Conservation (phyloP, 2,113 vertebrate species). For the Sclerurus mexicanus region DNA sequence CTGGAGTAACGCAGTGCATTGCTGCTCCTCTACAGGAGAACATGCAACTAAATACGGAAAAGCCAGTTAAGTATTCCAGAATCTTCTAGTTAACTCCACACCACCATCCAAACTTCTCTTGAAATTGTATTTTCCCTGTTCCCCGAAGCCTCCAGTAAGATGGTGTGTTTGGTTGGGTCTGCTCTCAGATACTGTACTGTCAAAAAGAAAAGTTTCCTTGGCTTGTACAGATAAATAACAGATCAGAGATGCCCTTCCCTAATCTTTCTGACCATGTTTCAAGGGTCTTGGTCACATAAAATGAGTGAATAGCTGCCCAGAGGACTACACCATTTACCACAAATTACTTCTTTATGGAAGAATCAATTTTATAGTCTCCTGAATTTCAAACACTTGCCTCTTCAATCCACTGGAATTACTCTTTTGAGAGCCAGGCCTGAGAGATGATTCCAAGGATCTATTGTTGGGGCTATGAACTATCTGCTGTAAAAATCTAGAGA, state of each 20-base stretch:
- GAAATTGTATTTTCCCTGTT: background rate
- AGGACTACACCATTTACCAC: constrained; percentile 57
- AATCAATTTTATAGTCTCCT: constrained; percentile 61
- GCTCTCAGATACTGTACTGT: background rate
- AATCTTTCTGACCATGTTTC: background rate
- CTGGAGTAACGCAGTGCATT: background rate
- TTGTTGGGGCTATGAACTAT: constrained; percentile 10
- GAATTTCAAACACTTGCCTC: constrained; percentile 61
- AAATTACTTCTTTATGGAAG: constrained; percentile 64
- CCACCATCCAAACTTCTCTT: background rate
- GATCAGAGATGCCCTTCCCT: background rate
- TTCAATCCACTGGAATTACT: constrained; percentile 50
- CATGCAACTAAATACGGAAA: background rate
- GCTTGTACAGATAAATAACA: background rate
- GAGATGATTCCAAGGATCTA: constrained; percentile 6
- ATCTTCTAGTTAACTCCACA: background rate
- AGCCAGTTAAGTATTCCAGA: background rate
- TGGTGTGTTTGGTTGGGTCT: background rate
- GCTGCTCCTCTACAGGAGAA: background rate
- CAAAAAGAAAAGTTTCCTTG: background rate
- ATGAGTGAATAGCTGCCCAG: constrained; percentile 26
- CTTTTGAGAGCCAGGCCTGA: constrained; percentile 5
- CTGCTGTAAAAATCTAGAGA: constrained; percentile 22
- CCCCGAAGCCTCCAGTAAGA: background rate
- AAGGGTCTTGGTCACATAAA: constrained; percentile 29